Evolutionary conservation across 2,113 vertebrate genomes (phyloP).

Genomic region (Gasterosteus nipponicus): DNA sequence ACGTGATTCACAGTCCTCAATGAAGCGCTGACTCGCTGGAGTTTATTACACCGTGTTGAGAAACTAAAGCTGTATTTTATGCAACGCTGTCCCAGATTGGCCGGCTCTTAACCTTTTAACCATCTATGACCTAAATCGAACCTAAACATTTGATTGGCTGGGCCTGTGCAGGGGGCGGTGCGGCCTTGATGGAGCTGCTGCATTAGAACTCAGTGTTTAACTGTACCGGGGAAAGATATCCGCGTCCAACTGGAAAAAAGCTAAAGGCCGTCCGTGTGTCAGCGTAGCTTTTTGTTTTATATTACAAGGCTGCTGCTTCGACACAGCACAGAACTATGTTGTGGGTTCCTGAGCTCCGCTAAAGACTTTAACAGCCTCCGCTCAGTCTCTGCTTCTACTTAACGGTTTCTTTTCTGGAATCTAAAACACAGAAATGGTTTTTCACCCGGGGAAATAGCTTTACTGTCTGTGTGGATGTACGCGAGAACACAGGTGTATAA

Average conservation of each 20-base stretch:
- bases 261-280: conserved; percentile 25
- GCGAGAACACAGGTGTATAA: conserved; percentile 34
- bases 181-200: conserved; percentile 20
- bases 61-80: conserved; percentile 29
- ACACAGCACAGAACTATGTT: conserved; percentile 56
- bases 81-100: not conserved
- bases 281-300: conserved; percentile 57
- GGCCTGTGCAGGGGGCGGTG: not conserved
- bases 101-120: conserved; percentile 8
- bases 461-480: conserved; percentile 6
- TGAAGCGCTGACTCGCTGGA: conserved; percentile 18
- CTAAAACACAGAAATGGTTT: conserved; percentile 35
- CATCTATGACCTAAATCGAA: conserved; percentile 25
- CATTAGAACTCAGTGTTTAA: not conserved
- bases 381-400: conserved; percentile 29
- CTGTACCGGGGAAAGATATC: not conserved
- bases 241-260: conserved; percentile 10
- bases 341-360: conserved; percentile 58
- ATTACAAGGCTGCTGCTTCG: conserved; percentile 62
- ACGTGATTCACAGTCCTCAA: conserved; percentile 22
- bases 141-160: conserved; percentile 23
- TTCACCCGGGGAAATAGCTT: conserved; percentile 30
- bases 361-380: conserved; percentile 63
- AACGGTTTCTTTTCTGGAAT: conserved; percentile 34
- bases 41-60: conserved; percentile 12